Base-by-base conservation (phyloP, 2,113 vertebrate species). In the Leptocoma aspasia region DNA sequence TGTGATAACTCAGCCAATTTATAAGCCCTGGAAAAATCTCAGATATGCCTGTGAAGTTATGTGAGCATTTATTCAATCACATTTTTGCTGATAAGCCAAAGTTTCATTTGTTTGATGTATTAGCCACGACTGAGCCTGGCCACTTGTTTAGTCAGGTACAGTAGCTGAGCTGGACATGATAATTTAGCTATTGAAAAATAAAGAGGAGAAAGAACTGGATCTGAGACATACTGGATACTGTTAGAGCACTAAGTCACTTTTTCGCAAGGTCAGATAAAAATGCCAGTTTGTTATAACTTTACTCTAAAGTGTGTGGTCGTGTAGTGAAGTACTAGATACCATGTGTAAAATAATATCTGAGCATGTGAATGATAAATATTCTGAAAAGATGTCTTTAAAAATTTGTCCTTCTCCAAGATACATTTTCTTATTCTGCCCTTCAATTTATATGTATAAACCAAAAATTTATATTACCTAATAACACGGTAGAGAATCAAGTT, bases 41-140 rank as follows among this genome's bases (percentile, higher is more conserved):
- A 93, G 79, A 92, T 92, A 96, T 95, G 95, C 44, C 59, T 94
- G 63, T 83, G 95, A 90, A 95, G 96, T 93, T 94, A 91, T 64
- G 85, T 80, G 92, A 90, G 45, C 85, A 70, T 92, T 94, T 86
- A 90, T 90, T 92, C 76, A 83, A 27, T 88, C 54, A 15, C 95
- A 96, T 95, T 93, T 79, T 88, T 97, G 95, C 71, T 59, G 47
- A 92, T 90, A 73, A 63, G 90, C 92, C 94, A 93, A 11, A 83
- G 76, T 92, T 92, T 20, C 3, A 33, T 76, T 92, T 72, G 23
- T 90, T 93, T 93, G 83, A 94, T 91, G 54, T 93, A 64, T 86
- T 82, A 57, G 59, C 82, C 66, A 66, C 0, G 13, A 47, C 56
- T 80, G 71, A 89, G 54, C 33, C 50, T 77, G 39, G 39, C 63